A percentile compares a stretch with the other conserved stretches of the same genome.
phyloP scores from a whole-genome alignment of 2,797 vertebrate genomes.

The Manis pentadactyla region DNA sequence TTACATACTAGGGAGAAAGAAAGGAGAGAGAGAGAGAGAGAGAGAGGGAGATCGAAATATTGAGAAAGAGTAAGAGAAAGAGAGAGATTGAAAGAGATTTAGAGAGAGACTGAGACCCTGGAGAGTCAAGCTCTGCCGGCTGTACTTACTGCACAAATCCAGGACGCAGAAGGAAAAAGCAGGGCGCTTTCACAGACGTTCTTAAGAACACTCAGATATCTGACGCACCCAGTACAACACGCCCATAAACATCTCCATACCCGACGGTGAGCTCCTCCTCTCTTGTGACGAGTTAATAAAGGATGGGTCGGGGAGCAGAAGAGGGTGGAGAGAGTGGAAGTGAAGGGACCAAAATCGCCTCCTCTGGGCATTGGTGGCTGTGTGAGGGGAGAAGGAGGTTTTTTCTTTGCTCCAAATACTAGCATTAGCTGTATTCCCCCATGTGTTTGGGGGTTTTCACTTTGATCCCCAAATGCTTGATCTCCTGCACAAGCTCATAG shows the following conservation, averaged over 20 bases:
- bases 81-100: background rate
- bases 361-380: background rate
- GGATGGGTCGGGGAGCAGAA: background rate
- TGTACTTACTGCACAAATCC: background rate
- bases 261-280: background rate
- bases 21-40: background rate
- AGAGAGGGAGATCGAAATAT: background rate
- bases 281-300: background rate
- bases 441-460: background rate
- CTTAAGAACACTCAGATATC: background rate
- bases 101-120: background rate
- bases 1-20: background rate
- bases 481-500: background rate
- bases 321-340: background rate
- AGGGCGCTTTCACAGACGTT: background rate
- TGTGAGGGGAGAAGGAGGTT: background rate
- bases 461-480: background rate
- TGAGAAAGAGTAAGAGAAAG: too few species aligned
- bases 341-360: too few species aligned
- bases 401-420: background rate
- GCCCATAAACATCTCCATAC: background rate
- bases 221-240: background rate
- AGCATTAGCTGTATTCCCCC: background rate
- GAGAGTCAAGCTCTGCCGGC: background rate
- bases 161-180: background rate